Evolutionary conservation across 1,140 invertebrate species (phyloP).

Genomic region (Bombyx mandarina): DNA sequence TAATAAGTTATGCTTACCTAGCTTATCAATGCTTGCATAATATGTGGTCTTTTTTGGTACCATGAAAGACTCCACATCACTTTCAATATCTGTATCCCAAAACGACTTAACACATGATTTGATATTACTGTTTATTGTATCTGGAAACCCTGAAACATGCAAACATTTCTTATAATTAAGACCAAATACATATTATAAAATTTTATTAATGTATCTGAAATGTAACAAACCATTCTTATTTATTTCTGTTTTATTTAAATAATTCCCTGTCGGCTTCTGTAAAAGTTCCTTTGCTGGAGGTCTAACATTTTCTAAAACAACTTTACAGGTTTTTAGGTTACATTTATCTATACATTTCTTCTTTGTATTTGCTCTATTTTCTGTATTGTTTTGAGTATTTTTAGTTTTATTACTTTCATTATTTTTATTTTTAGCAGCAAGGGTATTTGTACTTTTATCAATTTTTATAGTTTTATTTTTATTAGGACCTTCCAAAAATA

Average conservation of each 20-base stretch:
- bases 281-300: too few relatives aligned
- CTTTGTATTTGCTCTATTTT: background rate
- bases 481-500: constrained; percentile 25
- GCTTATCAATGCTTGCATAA: background rate
- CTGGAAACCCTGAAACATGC: constrained; percentile 15
- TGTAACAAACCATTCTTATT: too few relatives aligned
- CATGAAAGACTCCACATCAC: background rate
- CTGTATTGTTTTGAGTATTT: background rate
- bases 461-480: constrained; percentile 8
- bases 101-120: constrained; percentile 5
- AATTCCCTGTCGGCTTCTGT: too few relatives aligned
- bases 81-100: constrained; percentile 7
- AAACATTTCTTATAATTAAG: background rate
- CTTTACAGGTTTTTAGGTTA: background rate
- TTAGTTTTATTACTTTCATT: too few relatives aligned
- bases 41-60: background rate
- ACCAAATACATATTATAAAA: background rate
- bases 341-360: background rate
- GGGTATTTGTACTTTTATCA: constrained; percentile 14
- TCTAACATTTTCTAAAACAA: too few relatives aligned
- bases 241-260: too few relatives aligned
- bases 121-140: constrained; percentile 21
- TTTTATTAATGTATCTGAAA: background rate
- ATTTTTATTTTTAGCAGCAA: constrained; percentile 6
- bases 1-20: background rate